phyloP scores from a whole-genome alignment of 2,888 invertebrate genomes.

The Halocaridina rubra region DNA sequence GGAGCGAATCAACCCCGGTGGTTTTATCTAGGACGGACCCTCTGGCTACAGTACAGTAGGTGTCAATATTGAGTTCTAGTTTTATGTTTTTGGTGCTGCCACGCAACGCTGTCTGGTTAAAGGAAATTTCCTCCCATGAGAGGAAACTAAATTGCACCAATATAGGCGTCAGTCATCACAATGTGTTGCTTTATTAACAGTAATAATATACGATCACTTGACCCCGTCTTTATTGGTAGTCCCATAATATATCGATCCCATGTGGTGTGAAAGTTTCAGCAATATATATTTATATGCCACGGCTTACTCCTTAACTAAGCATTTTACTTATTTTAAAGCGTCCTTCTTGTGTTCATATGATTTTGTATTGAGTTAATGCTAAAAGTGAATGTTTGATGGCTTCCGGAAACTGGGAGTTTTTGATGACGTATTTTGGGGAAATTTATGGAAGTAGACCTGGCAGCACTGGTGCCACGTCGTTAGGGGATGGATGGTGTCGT shows the following conservation, averaged over 20 bases:
- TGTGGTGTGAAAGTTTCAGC: too few relatives aligned
- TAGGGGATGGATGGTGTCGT: neutral
- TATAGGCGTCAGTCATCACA: too few relatives aligned
- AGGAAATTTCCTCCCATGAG: neutral
- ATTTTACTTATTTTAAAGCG: neutral
- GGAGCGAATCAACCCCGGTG: slow-evolving; percentile 42
- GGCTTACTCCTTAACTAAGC: neutral
- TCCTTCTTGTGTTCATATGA: neutral
- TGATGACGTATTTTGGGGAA: neutral
- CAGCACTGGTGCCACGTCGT: neutral
- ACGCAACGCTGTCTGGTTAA: neutral
- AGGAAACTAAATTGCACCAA: too few relatives aligned
- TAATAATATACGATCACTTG: neutral
- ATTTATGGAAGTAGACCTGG: neutral
- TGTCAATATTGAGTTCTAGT: neutral
- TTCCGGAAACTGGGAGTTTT: neutral
- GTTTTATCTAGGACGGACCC: slow-evolving; percentile 60
- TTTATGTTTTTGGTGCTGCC: neutral
- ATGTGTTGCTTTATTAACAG: neutral
- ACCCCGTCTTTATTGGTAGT: too few relatives aligned
- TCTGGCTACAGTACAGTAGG: slow-evolving; percentile 59
- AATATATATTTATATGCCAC: slow-evolving; percentile 6
- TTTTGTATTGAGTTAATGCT: neutral
- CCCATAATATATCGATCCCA: too few relatives aligned
- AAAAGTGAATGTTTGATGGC: neutral